Conservation (phyloP, 2,113 vertebrate genomes). For the Rhabdornis inornatus region DNA sequence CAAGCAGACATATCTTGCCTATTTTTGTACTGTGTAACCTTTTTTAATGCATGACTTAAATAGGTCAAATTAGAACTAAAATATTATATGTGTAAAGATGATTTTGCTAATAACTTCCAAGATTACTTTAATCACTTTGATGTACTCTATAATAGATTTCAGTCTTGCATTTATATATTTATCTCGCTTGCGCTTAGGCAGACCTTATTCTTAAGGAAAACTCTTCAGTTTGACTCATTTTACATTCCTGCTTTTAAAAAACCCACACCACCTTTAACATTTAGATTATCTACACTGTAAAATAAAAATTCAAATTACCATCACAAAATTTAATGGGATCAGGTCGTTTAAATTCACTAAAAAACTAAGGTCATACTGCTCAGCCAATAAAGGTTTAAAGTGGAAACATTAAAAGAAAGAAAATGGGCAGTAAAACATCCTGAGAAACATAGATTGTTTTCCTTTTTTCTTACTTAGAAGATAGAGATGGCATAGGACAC, state of each 20-base stretch:
- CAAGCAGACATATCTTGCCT: background rate
- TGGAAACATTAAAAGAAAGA: background rate
- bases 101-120: slow-evolving; percentile 26
- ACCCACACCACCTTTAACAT: background rate
- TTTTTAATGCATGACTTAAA: background rate
- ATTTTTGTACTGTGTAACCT: background rate
- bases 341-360: background rate
- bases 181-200: background rate
- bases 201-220: background rate
- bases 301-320: slow-evolving; percentile 48
- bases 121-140: slow-evolving; percentile 47
- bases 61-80: slow-evolving; percentile 46
- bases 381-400: slow-evolving; percentile 37
- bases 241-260: background rate
- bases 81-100: slow-evolving; percentile 1
- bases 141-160: background rate
- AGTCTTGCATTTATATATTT: background rate
- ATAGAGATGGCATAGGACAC: background rate
- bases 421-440: slow-evolving; percentile 11
- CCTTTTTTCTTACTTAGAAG: background rate
- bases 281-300: slow-evolving; percentile 18
- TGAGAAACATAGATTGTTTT: background rate
- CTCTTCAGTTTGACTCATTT: background rate
- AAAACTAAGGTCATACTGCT: slow-evolving; percentile 19
- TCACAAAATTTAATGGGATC: slow-evolving; percentile 41